phyloP scores from a whole-genome alignment of 1,140 invertebrate genomes.

The Calephelis nemesis region DNA sequence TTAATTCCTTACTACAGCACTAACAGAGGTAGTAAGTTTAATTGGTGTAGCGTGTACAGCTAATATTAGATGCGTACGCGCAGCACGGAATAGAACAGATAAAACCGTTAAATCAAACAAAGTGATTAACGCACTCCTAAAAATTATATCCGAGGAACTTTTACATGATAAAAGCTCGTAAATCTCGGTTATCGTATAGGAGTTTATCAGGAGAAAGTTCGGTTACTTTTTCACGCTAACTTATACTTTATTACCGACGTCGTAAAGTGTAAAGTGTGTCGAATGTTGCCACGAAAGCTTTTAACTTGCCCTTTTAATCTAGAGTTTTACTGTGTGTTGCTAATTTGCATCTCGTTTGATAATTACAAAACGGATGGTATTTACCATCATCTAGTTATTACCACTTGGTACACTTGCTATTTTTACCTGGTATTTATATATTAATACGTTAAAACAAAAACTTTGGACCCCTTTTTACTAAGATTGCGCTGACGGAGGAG shows the following conservation, averaged over 20 bases:
- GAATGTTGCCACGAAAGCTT: constrained; percentile 12
- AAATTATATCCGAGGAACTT: constrained; percentile 13
- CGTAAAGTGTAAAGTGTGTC: constrained; percentile 11
- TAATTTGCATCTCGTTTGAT: constrained; percentile 7
- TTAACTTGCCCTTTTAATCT: constrained; percentile 17
- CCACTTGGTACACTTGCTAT: too few relatives aligned
- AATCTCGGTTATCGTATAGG: constrained; percentile 14
- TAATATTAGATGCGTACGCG: background rate
- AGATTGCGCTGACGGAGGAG: too few relatives aligned
- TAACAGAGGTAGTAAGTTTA: too few relatives aligned
- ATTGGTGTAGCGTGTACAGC: too few relatives aligned
- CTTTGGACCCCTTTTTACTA: too few relatives aligned
- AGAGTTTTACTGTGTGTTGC: background rate
- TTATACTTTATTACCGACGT: background rate
- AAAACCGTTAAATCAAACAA: constrained; percentile 9
- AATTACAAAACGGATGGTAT: background rate
- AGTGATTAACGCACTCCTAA: constrained; percentile 7
- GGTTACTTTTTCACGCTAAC: background rate
- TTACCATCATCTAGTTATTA: too few relatives aligned
- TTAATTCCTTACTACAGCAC: too few relatives aligned
- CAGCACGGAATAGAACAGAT: background rate
- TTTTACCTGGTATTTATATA: too few relatives aligned
- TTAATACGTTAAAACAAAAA: too few relatives aligned
- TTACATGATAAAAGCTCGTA: constrained; percentile 17
- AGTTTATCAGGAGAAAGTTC: constrained; percentile 15